Conservation (phyloP, 92 coral and sea anemone species). For the Porites evermanni region DNA sequence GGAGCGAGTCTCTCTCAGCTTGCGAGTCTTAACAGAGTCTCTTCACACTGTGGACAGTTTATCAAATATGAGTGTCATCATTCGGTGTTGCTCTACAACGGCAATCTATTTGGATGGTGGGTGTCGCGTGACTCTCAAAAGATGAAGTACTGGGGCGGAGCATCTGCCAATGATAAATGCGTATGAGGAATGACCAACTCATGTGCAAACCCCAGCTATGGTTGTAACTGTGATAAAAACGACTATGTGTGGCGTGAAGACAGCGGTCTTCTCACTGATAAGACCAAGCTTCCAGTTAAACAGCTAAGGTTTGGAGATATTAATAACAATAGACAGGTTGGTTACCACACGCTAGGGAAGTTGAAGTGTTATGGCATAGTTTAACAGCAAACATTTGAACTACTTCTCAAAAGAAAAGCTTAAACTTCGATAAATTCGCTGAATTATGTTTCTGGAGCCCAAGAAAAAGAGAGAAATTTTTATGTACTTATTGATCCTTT, state of each 20-base stretch:
- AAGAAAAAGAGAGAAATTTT: too few relatives aligned
- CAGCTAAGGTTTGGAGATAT: neutral
- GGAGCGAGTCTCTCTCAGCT: slow-evolving; percentile 21
- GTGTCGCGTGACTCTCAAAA: slow-evolving; percentile 52
- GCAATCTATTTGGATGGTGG: slow-evolving; percentile 36
- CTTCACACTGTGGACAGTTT: slow-evolving; percentile 63
- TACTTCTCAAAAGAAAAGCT: neutral
- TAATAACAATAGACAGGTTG: neutral
- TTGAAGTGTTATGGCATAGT: slow-evolving; percentile 49
- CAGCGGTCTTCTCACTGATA: neutral
- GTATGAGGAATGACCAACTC: slow-evolving; percentile 63
- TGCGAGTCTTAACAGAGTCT: slow-evolving; percentile 49
- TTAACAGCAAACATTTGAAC: neutral
- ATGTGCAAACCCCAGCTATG: slow-evolving; percentile 15
- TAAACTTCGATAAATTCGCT: too few relatives aligned
- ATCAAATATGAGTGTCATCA: slow-evolving; percentile 60
- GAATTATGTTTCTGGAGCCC: too few relatives aligned
- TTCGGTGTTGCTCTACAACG: neutral
- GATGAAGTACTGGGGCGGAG: slow-evolving; percentile 75
- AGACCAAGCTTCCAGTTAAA: neutral
- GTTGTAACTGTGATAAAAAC: neutral
- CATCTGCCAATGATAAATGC: slow-evolving; percentile 59
- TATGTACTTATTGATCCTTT: too few relatives aligned
- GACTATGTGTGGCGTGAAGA: neutral
- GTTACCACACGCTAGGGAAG: slow-evolving; percentile 59